Conservation (phyloP, 2,113 vertebrate genomes). For the Hippocampus abdominalis region DNA sequence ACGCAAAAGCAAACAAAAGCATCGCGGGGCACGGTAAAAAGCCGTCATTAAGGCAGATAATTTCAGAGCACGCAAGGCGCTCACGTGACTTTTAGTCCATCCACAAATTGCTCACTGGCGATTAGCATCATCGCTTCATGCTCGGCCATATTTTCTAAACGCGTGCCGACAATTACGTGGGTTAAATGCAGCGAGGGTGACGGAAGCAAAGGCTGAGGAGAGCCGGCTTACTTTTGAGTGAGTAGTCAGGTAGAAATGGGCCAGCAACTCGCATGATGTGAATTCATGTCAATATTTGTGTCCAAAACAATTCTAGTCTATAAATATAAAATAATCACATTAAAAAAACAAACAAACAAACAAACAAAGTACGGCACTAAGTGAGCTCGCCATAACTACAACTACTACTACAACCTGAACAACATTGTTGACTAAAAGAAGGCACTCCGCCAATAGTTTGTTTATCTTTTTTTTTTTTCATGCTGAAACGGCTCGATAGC, state of each 20-base stretch:
- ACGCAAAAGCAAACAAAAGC: constrained; percentile 28
- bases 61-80: constrained; percentile 28
- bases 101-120: constrained; percentile 59
- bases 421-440: not conserved
- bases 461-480: too few relatives aligned
- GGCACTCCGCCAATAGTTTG: not conserved
- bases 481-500: constrained; percentile 40
- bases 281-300: too few relatives aligned
- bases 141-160: constrained; percentile 65
- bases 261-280: too few relatives aligned
- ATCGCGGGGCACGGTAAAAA: constrained; percentile 33
- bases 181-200: constrained; percentile 61
- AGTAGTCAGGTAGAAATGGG: too few relatives aligned
- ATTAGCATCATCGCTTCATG: constrained; percentile 72
- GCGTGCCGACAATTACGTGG: constrained; percentile 58
- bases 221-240: too few relatives aligned
- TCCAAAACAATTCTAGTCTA: too few relatives aligned
- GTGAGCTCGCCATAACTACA: not conserved
- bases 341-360: too few relatives aligned
- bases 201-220: not conserved
- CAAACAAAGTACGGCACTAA: not conserved
- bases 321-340: too few relatives aligned
- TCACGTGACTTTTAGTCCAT: constrained; percentile 55
- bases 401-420: not conserved
- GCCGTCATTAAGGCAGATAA: constrained; percentile 52